phyloP scores from a whole-genome alignment of 2,888 invertebrate genomes.

The Phortica okadai region DNA sequence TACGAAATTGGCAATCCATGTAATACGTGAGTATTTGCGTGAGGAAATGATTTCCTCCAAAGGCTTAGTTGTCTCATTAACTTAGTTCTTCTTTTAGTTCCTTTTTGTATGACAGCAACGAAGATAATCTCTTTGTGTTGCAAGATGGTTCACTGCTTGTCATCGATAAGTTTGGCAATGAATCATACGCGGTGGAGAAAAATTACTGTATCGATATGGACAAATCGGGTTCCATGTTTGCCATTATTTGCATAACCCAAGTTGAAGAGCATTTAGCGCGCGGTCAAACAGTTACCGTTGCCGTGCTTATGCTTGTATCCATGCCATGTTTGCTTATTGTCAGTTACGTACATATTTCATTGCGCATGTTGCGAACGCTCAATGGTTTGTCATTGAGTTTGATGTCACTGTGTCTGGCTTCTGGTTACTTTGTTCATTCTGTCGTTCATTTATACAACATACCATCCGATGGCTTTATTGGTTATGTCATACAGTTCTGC shows the following conservation, averaged over 20 bases:
- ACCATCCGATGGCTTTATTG: slow-evolving; percentile 62
- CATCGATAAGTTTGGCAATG: slow-evolving; percentile 70
- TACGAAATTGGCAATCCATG: slow-evolving; percentile 74
- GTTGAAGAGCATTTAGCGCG: slow-evolving; percentile 67
- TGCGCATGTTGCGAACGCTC: slow-evolving; percentile 68
- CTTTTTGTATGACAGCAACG: slow-evolving; percentile 62
- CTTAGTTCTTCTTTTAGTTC: slow-evolving; percentile 49
- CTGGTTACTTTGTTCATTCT: slow-evolving; percentile 72
- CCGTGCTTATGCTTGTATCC: slow-evolving; percentile 73
- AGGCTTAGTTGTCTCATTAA: slow-evolving; percentile 9
- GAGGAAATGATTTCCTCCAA: neutral
- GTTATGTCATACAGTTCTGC: slow-evolving; percentile 74
- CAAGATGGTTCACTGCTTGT: slow-evolving; percentile 74
- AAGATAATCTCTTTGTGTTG: slow-evolving; percentile 69
- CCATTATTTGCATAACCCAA: slow-evolving; percentile 73
- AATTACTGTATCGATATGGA: slow-evolving; percentile 74
- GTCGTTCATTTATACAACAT: slow-evolving; percentile 71
- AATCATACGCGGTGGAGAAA: slow-evolving; percentile 65
- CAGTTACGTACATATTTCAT: slow-evolving; percentile 67
- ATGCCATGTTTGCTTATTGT: slow-evolving; percentile 72
- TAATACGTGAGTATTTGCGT: slow-evolving; percentile 65
- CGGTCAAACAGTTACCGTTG: slow-evolving; percentile 65
- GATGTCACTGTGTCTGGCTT: slow-evolving; percentile 72
- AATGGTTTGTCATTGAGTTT: slow-evolving; percentile 74
- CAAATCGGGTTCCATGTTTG: slow-evolving; percentile 67